Evolutionary conservation across 2,113 vertebrate species (phyloP).

Genomic region (Muscicapa adusta): DNA sequence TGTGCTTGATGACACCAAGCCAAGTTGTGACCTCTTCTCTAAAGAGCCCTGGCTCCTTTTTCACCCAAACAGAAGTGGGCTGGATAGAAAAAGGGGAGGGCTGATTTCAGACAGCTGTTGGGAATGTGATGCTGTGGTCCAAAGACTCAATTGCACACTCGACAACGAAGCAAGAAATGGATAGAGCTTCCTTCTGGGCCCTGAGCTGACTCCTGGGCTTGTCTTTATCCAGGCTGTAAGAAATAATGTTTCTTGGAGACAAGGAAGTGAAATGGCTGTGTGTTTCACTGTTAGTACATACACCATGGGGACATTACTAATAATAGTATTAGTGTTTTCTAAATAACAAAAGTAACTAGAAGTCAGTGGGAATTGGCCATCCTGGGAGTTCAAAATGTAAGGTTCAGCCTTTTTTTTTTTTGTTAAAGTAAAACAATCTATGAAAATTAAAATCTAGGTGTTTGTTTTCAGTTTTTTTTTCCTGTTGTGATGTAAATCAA

Average conservation of each 20-base stretch:
- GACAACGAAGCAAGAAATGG: fast-evolving
- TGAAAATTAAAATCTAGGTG: not conserved
- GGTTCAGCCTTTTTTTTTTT: not conserved
- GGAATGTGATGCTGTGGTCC: not conserved
- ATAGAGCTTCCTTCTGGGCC: not conserved
- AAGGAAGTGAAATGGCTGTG: not conserved
- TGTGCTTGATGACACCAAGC: not conserved
- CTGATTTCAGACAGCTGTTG: not conserved
- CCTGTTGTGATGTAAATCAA: not conserved
- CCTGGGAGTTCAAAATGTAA: not conserved
- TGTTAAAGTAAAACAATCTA: not conserved
- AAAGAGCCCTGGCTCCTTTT: not conserved
- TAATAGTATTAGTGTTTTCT: not conserved
- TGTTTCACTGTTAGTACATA: not conserved
- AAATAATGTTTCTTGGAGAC: not conserved
- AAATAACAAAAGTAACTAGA: not conserved
- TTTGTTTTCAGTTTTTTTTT: not conserved
- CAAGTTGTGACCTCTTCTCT: not conserved
- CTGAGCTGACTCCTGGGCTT: not conserved
- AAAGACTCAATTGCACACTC: not conserved
- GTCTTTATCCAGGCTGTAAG: not conserved
- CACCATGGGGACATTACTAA: not conserved
- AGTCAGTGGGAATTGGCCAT: not conserved
- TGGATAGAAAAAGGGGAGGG: not conserved
- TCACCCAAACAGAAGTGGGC: not conserved